These are phyloP conservation scores for Vulpes vulpes DNA, from an alignment of 2,113 vertebrate genomes.

Conservation along the genomic window DNA sequence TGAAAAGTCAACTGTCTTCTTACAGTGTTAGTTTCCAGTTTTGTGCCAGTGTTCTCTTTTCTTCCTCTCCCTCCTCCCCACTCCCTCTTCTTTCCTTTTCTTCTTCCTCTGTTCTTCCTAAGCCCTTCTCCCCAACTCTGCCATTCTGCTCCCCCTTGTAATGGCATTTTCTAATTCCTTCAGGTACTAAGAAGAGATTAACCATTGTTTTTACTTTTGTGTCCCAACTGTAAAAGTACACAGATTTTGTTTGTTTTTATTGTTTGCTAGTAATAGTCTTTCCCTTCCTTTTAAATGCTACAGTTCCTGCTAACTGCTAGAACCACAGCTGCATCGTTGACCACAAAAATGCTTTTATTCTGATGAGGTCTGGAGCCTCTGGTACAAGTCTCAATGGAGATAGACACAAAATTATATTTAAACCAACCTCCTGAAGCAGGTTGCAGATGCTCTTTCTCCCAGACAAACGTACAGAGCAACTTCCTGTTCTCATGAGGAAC, in stretches of 20 bases:
- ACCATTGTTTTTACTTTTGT: neutral
- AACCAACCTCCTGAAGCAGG: neutral
- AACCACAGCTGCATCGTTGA: neutral
- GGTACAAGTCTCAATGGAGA: neutral
- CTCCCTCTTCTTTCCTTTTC: neutral
- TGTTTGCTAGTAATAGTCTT: neutral
- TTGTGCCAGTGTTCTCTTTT: neutral
- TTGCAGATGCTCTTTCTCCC: neutral
- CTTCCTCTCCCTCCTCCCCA: neutral
- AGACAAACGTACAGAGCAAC: neutral
- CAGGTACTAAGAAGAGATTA: neutral
- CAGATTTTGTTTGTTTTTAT: neutral
- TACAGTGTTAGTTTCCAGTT: neutral
- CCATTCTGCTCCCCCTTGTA: neutral
- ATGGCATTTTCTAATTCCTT: neutral
- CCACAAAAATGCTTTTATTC: slow-evolving; percentile 9
- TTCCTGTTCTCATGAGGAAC: slow-evolving; percentile 65
- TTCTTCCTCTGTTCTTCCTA: neutral
- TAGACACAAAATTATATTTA: neutral
- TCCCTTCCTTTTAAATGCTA: neutral
- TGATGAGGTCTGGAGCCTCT: neutral
- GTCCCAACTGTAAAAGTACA: neutral
- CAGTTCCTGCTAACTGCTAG: neutral
- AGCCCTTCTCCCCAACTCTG: neutral
- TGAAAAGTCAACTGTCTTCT: neutral